phyloP scores from a whole-genome alignment of 2,113 vertebrate species.

The Oryzias javanicus region DNA sequence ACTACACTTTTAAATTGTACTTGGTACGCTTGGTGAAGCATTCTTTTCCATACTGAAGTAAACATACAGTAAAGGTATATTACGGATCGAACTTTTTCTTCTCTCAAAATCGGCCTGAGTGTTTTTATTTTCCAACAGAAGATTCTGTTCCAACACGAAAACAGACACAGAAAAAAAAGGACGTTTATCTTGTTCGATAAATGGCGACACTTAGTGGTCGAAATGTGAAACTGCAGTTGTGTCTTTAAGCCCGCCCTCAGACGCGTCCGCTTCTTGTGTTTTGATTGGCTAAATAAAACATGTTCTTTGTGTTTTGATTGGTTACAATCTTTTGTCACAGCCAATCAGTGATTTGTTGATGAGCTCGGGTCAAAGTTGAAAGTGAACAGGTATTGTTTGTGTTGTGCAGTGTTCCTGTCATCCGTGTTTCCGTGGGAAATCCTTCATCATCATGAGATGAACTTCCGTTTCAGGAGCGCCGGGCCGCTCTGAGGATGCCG shows the following conservation, averaged over 20 bases:
- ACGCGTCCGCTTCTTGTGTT: not conserved
- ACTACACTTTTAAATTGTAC: no score
- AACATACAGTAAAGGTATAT: no score
- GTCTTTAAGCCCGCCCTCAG: slow-evolving; percentile 1
- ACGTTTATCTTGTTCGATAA: not conserved
- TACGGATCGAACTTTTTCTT: no score
- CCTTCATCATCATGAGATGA: not conserved
- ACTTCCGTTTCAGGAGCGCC: no score
- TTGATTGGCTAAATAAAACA: slow-evolving; percentile 41
- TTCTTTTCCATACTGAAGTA: no score
- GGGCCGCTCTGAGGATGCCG: slow-evolving; percentile 19
- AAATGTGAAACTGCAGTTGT: rapidly evolving
- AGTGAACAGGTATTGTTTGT: no score
- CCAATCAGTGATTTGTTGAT: slow-evolving; percentile 29
- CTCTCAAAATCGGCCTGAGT: no score
- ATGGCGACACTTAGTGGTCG: slow-evolving; percentile 52
- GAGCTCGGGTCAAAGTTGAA: slow-evolving; percentile 21
- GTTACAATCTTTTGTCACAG: rapidly evolving
- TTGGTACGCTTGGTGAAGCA: no score
- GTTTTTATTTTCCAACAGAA: no score
- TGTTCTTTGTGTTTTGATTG: slow-evolving; percentile 14
- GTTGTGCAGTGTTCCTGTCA: no score
- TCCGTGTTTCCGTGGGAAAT: rapidly evolving
- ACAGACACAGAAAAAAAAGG: not conserved
- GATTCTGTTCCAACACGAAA: no score